Percentiles rank a stretch among this genome's conserved stretches.
These are phyloP conservation scores for Poecile montanus DNA, from an alignment of 2,797 vertebrate genomes.

Conservation along the genomic window DNA sequence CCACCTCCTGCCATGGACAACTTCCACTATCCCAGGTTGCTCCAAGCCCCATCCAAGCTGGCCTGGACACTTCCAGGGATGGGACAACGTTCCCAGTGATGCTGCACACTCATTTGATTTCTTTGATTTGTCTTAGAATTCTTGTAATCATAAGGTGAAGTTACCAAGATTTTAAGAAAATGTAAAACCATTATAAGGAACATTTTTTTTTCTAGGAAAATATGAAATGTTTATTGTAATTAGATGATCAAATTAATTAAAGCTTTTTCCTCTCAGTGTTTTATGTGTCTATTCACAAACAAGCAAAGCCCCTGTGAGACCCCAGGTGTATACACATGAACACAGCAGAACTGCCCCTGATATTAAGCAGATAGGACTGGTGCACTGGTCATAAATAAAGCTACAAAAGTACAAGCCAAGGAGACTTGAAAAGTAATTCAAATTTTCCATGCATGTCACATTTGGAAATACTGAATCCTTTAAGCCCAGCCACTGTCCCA, in stretches of 20 bases:
- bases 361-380: neutral
- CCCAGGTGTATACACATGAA: neutral
- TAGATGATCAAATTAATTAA: neutral
- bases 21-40: fast-evolving
- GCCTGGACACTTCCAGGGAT: neutral
- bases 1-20: neutral
- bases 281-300: neutral
- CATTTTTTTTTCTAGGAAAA: neutral
- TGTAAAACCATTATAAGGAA: neutral
- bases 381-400: neutral
- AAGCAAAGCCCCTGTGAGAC: neutral
- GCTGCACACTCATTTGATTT: neutral
- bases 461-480: neutral
- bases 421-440: neutral
- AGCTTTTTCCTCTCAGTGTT: neutral
- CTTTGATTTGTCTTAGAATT: neutral
- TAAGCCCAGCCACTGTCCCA: neutral
- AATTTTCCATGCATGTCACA: neutral
- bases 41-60: neutral
- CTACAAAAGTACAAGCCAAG: neutral
- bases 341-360: neutral
- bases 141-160: neutral
- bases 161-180: neutral
- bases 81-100: neutral
- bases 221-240: neutral